phyloP scores from a whole-genome alignment of 2,797 vertebrate species.

The Eurystomus glaucurus region DNA sequence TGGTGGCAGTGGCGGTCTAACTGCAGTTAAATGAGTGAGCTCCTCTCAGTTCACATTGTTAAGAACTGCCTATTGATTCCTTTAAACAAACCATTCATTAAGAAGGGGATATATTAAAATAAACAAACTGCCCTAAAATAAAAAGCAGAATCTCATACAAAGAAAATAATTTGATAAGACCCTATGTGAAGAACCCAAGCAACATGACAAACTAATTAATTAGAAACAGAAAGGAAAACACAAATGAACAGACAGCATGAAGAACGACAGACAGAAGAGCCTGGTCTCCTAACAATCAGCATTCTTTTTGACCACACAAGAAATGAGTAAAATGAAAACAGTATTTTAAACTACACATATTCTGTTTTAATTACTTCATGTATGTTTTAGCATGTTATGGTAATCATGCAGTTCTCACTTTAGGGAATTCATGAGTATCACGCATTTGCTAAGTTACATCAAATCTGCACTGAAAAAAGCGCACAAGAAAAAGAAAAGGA shows the following conservation, averaged over 20 bases:
- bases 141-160: not conserved
- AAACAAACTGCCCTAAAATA: not conserved
- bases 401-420: not conserved
- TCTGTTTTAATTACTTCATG: not conserved
- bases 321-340: not conserved
- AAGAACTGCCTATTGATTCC: not conserved
- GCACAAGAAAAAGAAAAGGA: not conserved
- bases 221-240: constrained; percentile 6
- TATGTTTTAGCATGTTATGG: not conserved
- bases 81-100: not conserved
- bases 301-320: not conserved
- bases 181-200: not conserved
- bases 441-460: not conserved
- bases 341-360: not conserved
- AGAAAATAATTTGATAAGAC: not conserved
- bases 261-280: not conserved
- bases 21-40: not conserved
- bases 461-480: not conserved
- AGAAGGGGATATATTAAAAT: not conserved
- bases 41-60: not conserved
- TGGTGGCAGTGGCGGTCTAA: not conserved
- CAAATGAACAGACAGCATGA: not conserved
- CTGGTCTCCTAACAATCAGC: not conserved
- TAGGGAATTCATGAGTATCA: not conserved
- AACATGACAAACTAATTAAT: not conserved